phyloP scores from a whole-genome alignment of 2,113 vertebrate species.

The Burhinus oedicnemus region DNA sequence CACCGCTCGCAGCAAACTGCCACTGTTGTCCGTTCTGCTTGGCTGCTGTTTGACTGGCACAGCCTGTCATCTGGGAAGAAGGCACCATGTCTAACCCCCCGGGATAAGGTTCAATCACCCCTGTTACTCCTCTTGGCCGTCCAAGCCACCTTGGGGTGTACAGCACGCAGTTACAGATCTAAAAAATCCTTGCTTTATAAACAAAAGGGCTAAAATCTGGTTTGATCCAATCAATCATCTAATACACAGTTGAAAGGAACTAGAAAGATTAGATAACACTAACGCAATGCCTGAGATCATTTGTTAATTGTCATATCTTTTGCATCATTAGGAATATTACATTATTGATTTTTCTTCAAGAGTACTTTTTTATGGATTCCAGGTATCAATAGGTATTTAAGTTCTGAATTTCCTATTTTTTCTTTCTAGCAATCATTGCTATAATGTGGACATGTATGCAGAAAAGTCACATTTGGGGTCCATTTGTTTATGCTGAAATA shows the following conservation, averaged over 20 bases:
- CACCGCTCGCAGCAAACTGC: slow-evolving; percentile 74
- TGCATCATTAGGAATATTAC: background rate
- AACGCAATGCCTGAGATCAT: background rate
- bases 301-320: background rate
- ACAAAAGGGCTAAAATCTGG: background rate
- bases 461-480: background rate
- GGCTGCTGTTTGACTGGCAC: slow-evolving; percentile 78
- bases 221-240: background rate
- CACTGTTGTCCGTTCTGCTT: slow-evolving; percentile 75
- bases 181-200: background rate
- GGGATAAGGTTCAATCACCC: slow-evolving; percentile 77
- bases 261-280: background rate
- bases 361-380: background rate
- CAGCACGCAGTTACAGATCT: background rate
- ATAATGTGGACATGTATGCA: background rate
- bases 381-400: background rate
- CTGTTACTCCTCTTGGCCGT: slow-evolving; percentile 70
- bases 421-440: background rate
- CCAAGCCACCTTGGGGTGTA: slow-evolving; percentile 60
- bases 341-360: background rate
- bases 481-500: background rate
- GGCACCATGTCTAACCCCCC: slow-evolving; percentile 67
- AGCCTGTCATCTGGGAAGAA: slow-evolving; percentile 74
- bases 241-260: background rate
- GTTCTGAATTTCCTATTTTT: background rate